Evolutionary conservation across 1,140 invertebrate species (phyloP).

Genomic region (Agraylea sexmaculata): DNA sequence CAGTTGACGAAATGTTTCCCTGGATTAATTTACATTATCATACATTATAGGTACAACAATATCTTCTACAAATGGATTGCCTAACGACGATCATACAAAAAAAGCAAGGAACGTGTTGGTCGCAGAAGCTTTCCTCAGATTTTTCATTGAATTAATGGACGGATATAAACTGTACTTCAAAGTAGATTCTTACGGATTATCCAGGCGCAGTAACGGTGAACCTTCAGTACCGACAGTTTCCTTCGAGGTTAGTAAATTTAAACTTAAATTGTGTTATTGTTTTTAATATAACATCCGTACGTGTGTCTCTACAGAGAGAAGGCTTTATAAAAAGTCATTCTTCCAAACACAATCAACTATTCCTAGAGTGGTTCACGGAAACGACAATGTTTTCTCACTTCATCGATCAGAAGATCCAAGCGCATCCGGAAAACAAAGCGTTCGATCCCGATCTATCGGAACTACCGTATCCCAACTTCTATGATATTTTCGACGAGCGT

Average conservation of each 20-base stretch:
- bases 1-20: no score
- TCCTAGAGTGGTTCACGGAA: conserved; percentile 73
- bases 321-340: conserved; percentile 45
- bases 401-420: conserved; percentile 28
- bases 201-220: no score
- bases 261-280: conserved; percentile 9
- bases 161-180: conserved; percentile 44
- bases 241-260: no score
- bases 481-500: conserved; percentile 34
- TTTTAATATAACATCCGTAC: conserved; percentile 7
- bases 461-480: conserved; percentile 31
- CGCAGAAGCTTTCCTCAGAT: conserved; percentile 55
- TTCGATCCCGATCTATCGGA: conserved; percentile 23
- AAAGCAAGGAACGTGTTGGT: conserved; percentile 51
- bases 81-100: conserved; percentile 12
- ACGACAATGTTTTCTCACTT: conserved; percentile 63
- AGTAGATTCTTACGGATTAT: no score
- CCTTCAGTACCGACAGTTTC: no score
- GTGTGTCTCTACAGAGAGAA: conserved; percentile 43
- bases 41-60: no score
- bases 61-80: background rate
- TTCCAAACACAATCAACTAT: conserved; percentile 51
- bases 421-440: conserved; percentile 2
- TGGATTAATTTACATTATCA: no score
- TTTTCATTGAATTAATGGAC: conserved; percentile 56